Conservation (phyloP, 2,797 vertebrate species). For the Argyrosomus regius region DNA sequence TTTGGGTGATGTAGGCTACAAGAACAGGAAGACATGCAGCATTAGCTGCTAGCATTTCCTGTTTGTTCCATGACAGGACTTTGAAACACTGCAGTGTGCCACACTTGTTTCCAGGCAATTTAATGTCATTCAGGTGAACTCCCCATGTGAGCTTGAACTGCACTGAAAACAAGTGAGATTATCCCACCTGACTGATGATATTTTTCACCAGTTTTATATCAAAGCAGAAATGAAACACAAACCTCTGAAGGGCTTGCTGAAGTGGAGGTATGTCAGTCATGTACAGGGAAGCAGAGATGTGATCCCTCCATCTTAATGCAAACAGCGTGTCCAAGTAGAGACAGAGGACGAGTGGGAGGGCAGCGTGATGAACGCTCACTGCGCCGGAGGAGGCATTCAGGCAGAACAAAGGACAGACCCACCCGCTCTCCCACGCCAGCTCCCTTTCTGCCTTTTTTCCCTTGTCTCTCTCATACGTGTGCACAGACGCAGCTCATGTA, state of each 20-base stretch:
- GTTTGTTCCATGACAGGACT: not conserved
- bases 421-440: conserved; percentile 9
- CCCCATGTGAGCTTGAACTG: not conserved
- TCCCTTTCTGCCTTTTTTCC: not conserved
- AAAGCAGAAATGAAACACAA: not conserved
- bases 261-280: not conserved
- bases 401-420: conserved; percentile 26
- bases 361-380: conserved; percentile 23
- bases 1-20: not conserved
- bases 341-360: conserved; percentile 39
- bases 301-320: conserved; percentile 50
- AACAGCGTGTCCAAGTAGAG: conserved; percentile 34
- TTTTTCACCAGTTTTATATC: not conserved
- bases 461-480: not conserved
- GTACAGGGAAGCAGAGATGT: conserved; percentile 13
- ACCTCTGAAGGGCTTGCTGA: not conserved
- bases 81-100: not conserved
- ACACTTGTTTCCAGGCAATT: not conserved
- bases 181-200: not conserved
- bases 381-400: conserved; percentile 25
- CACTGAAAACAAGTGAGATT: not conserved
- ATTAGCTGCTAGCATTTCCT: too few relatives aligned
- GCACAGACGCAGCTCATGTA: not conserved
- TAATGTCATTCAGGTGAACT: not conserved
- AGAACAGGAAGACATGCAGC: not conserved